Conservation (phyloP, 2,888 invertebrate genomes). For the Eristalis pertinax region DNA sequence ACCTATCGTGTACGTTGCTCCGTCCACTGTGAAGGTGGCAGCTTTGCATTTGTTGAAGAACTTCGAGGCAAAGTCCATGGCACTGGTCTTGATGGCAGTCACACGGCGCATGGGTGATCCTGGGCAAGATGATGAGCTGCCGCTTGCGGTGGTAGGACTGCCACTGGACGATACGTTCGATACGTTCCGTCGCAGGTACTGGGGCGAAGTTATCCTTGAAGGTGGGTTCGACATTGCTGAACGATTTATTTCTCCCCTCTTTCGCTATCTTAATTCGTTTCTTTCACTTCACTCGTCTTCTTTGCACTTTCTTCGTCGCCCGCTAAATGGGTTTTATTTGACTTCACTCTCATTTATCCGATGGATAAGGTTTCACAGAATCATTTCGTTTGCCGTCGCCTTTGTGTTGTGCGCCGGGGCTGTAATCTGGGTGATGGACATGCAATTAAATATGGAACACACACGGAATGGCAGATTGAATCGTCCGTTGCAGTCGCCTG, state of each 20-base stretch:
- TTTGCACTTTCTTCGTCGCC: conserved; percentile 25
- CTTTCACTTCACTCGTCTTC: conserved; percentile 11
- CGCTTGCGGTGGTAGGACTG: conserved; percentile 45
- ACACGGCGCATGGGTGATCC: conserved; percentile 80
- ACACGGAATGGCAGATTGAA: not conserved
- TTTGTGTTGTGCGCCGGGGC: not conserved
- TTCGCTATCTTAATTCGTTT: conserved; percentile 26
- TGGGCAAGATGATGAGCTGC: conserved; percentile 77
- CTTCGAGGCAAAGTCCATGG: conserved; percentile 82
- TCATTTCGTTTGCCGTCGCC: conserved; percentile 46
- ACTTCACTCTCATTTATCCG: conserved; percentile 18
- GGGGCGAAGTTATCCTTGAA: conserved; percentile 68
- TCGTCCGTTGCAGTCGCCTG: conserved; percentile 30
- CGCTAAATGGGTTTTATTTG: conserved; percentile 46
- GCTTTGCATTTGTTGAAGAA: conserved; percentile 92
- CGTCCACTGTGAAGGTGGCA: conserved; percentile 93
- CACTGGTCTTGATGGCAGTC: conserved; percentile 79
- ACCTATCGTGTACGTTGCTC: conserved; percentile 94
- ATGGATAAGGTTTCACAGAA: conserved; percentile 52
- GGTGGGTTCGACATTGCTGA: conserved; percentile 68
- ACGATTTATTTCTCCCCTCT: conserved; percentile 28
- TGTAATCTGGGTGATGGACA: conserved; percentile 22
- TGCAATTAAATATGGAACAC: conserved; percentile 1
- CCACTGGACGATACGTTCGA: conserved; percentile 38
- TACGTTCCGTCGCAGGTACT: conserved; percentile 64